These are phyloP conservation scores for Halcyon chelicuti DNA, from an alignment of 2,797 vertebrate genomes.

Conservation along the genomic window DNA sequence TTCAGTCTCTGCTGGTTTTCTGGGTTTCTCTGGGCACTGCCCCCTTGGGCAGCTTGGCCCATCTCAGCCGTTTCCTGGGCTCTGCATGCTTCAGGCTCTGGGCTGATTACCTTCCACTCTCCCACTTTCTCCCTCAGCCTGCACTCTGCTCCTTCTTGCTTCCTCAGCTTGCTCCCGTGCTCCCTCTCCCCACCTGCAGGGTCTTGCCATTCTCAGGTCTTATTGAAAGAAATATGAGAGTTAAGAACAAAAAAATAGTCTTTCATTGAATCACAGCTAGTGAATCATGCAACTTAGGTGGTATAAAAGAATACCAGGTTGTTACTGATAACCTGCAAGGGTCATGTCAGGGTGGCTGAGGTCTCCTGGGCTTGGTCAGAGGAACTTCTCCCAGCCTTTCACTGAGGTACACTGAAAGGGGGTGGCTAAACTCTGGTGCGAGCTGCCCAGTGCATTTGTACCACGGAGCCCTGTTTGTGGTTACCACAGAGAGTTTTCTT, in stretches of 20 bases:
- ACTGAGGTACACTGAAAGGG: fast-evolving
- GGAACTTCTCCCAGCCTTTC: neutral
- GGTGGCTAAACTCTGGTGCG: neutral
- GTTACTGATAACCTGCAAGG: neutral
- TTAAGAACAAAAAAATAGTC: neutral
- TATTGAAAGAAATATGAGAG: neutral
- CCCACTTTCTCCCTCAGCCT: neutral
- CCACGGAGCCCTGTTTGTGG: fast-evolving
- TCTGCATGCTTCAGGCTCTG: neutral
- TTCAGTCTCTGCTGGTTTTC: neutral
- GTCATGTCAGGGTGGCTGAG: neutral
- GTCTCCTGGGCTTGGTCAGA: neutral
- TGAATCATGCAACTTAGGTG: neutral
- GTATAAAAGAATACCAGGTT: neutral
- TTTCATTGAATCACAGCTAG: neutral
- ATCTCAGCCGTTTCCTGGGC: neutral
- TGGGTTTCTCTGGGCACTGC: neutral
- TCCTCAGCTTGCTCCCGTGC: neutral
- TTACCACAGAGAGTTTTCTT: neutral
- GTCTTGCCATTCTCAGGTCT: neutral
- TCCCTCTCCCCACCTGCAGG: neutral
- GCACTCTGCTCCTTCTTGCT: neutral
- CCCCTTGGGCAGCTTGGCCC: neutral
- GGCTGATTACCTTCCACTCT: too few relatives aligned
- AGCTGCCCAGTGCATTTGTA: neutral